A percentile compares a stretch with the other conserved stretches of the same genome.
phyloP scores from a whole-genome alignment of 1,140 invertebrate genomes.

The Scaptomyza montana region DNA sequence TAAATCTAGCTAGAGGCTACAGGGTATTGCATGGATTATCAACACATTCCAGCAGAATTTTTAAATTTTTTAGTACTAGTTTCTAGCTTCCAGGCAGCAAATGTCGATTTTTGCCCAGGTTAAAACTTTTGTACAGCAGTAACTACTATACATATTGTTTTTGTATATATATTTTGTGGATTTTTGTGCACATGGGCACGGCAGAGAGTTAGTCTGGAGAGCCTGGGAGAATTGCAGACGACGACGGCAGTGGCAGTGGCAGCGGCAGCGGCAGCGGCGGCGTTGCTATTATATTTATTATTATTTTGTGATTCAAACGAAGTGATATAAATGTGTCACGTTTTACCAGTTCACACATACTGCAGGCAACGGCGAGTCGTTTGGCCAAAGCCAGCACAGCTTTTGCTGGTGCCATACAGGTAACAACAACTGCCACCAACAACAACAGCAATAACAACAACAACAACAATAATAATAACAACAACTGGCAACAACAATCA shows the following conservation, averaged over 20 bases:
- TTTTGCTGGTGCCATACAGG: conserved; percentile 53
- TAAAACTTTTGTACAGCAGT: conserved; percentile 46
- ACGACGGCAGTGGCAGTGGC: conserved; percentile 7
- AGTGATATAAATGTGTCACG: conserved; percentile 83
- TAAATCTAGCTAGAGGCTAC: conserved; percentile 39
- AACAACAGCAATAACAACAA: conserved; percentile 31
- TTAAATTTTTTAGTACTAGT: conserved; percentile 21
- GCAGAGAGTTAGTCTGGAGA: conserved; percentile 34
- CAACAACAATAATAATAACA: conserved; percentile 7
- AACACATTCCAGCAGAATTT: conserved; percentile 41
- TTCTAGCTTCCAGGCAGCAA: conserved; percentile 47
- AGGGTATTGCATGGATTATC: conserved; percentile 50
- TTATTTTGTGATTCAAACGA: conserved; percentile 82
- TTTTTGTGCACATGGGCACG: conserved; percentile 66
- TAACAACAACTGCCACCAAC: conserved; percentile 21
- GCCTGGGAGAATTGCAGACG: conserved; percentile 55
- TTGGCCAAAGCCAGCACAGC: conserved; percentile 31
- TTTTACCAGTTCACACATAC: conserved; percentile 82
- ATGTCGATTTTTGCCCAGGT: conserved; percentile 67
- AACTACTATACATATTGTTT: conserved; percentile 6
- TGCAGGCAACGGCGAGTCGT: conserved; percentile 37
- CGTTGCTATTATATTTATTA: conserved; percentile 81
- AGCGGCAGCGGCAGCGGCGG: conserved; percentile 22
- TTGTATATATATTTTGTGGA: conserved; percentile 23
- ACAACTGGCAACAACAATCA: conserved; percentile 61